Base-by-base conservation (phyloP, 2,797 vertebrate species). In the Danio choprae region DNA sequence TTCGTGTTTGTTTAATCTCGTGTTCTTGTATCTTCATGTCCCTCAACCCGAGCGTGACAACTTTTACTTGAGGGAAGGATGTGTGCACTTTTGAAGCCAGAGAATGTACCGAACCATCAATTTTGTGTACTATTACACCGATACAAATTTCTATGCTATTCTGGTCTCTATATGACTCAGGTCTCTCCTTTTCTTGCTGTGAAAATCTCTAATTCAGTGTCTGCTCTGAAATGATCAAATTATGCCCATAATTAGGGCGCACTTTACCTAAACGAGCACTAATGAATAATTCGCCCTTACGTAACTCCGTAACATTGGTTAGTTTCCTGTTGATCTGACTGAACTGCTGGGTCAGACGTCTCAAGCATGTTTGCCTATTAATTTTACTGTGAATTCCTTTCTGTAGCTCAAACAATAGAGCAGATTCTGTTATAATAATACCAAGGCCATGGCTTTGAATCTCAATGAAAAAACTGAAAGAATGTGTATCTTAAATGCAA, bases 261-360 rank as follows among this genome's bases (percentile, higher is more conserved):
- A 51, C 55, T 78, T 78, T 22, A 60, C 65, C 55, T 60, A 69
- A 78, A 78, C 20, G 36, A 51, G 55, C 55, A 20, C 65, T 59
- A 78, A 70, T 70, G 43, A 48, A 46, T 73, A 36, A 77, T 70
- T 58, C 48, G 16, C 65, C 44, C 12, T 48, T 77, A 51, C 18
- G 41, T 59, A 69, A 70, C 76, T 77, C 20, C 22, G 38, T 77
- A 5, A 38, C 44, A 50, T 11, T 60, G 43, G 43, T 70, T 60
- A 38, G 29, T 43, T 64, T 53, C 51, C 62, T 55, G n/a, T 65
- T 44, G 50, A 29, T 1, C 29, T 29, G 10, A 67, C 50, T 76
- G 50, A 22, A 40, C 48, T 44, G 15, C 50, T 65, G 6, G 58
- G 12, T 63, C 18, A 74, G 41, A 12, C 1, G 11, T 55, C 40